Conservation (phyloP, 2,797 vertebrate genomes). For the Simalia tracyae region DNA sequence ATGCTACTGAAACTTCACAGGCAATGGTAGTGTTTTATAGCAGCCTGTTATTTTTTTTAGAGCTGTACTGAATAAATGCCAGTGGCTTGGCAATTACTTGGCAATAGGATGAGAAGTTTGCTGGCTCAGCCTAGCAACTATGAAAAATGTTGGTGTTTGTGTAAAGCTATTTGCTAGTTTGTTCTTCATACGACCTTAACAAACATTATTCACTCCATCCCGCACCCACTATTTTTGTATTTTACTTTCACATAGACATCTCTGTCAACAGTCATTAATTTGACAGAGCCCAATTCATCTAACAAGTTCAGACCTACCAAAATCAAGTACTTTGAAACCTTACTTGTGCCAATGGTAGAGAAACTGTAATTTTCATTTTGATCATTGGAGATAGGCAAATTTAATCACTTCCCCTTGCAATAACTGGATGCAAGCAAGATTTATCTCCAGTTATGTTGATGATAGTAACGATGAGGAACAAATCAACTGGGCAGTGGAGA, state of each 20-base stretch:
- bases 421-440: neutral
- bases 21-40: slow-evolving; percentile 61
- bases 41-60: slow-evolving; percentile 59
- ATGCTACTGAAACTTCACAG: slow-evolving; percentile 59
- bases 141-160: slow-evolving; percentile 40
- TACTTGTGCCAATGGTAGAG: neutral
- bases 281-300: neutral
- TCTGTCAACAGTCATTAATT: neutral
- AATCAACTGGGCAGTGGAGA: neutral
- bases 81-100: slow-evolving; percentile 48
- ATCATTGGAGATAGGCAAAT: neutral
- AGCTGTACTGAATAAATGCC: slow-evolving; percentile 51
- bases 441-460: neutral
- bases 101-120: slow-evolving; percentile 44
- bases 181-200: neutral
- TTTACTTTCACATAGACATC: neutral
- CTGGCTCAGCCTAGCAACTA: slow-evolving; percentile 44
- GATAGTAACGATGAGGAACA: neutral
- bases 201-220: neutral
- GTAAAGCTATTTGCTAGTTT: neutral
- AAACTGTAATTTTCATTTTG: neutral
- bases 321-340: neutral
- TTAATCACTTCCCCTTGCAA: neutral
- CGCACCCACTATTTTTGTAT: neutral
- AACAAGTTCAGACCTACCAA: neutral